Evolutionary conservation across 2,797 vertebrate genomes (phyloP), one percentile per base, ranked within the genome.

Genomic region (Schizopygopsis malacanthus): DNA sequence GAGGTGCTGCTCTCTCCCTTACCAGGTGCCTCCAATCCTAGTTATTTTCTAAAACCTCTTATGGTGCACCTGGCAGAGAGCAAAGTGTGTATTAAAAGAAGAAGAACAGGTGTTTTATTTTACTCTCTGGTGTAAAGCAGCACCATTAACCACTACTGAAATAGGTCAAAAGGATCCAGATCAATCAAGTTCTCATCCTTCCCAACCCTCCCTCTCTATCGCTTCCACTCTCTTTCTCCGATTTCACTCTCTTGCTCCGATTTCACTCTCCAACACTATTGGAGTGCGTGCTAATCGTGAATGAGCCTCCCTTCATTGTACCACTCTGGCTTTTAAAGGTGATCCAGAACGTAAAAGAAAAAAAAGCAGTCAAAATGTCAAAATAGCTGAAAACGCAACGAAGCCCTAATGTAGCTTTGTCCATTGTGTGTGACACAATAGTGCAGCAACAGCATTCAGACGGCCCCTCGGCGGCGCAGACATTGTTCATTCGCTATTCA

Each of bases 111-210:
- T 69, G 69, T 71, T 75, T 81, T 45, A 25, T n/a, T 67, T 83
- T 41, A 75, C 81, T 76, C 41, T 16, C 82, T 22, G 45, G 72
- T 78, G 41, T 73, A 76, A 82, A 84, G 61, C 85, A 28, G 85
- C 79, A 82, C 76, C 59, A 87, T 87, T 89, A 89, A 85, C 69
- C 83, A 82, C 43, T 81, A n/a, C 78, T 82, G 79, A 84, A 80
- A 82, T 18, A 45, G 85, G 79, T 89, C 83, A 85, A 63, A 84
- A 41, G 18, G 69, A 87, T 52, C 73, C 83, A 85, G 82, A 86
- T 85, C 82, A 88, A 86, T 89, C 79, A 72, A 75, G 41, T 76
- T 77, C 75, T 50, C 41, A n/a, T 76, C 73, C 50, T 28, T 52
- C 28, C 47, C 75, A 20, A 72, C 80, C 54, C 50, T 75, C 80